Base-by-base conservation (phyloP, 2,113 vertebrate species). In the Acanthochromis polyacanthus region DNA sequence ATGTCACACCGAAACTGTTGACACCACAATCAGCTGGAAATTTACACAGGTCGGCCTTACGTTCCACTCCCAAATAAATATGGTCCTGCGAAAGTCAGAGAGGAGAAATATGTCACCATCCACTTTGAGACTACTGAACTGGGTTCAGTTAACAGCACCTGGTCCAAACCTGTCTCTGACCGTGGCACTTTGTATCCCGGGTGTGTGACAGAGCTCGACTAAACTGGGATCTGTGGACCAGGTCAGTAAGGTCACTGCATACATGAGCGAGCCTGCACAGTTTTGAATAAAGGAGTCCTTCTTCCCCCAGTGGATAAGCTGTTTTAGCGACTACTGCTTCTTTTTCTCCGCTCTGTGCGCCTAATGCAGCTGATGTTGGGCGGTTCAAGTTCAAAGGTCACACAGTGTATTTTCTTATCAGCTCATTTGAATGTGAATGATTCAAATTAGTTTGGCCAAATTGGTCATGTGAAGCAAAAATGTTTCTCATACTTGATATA, bases 341-440 rank as follows among this genome's bases (percentile, higher is more conserved):
- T 17, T 66, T 76, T 58, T 58, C 45, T 62, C 40, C 51, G 71
- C 80, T 70, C 48, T 3, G 59, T 46, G 38, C 40, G 36, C 69
- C 50, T 25, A 22, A 46, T 60, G 20, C 53, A 25, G 64, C 32
- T 36, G 64, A 61, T 67, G 67, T 46, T 68, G 19, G 57, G 52
- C 32, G 50, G 53, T 51, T 66, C 25, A 70, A 71, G 74, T 70
- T 78, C 50, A 61, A 87, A 90, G 67, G 78, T 85, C 80, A 64
- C 65, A 70, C 75, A 23, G 61, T 88, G 83, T 85, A 76, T 88
- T 88, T 90, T 89, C 72, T 75, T 76, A 91, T 75, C 77, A 50
- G 80, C 83, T 80, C 75, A 80, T 88, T 89, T 91, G 87, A 94
- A 93, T 90, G 90, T 91, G 88, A 73, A 89, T 61, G 63, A 84